Evolutionary conservation across 2,888 invertebrate species (phyloP).

Genomic region (Erannis defoliaria): DNA sequence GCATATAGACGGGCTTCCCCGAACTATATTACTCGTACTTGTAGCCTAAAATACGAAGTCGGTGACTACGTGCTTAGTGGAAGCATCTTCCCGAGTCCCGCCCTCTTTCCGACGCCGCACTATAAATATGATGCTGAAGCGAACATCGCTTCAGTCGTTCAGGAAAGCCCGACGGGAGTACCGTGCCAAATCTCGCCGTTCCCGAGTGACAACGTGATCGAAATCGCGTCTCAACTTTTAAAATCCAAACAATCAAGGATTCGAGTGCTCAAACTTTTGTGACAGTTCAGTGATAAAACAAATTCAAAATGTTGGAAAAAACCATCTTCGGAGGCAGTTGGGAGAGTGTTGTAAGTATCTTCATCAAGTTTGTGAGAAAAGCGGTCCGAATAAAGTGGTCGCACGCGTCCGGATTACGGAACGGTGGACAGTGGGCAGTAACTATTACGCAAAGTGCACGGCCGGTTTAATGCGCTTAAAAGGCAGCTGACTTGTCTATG

Average conservation of each 20-base stretch:
- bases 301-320: slow-evolving; percentile 77
- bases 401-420: slow-evolving; percentile 60
- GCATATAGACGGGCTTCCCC: slow-evolving; percentile 78
- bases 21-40: slow-evolving; percentile 68
- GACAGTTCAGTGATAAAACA: slow-evolving; percentile 49
- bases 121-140: slow-evolving; percentile 82
- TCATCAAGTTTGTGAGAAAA: slow-evolving; percentile 30
- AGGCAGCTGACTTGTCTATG: slow-evolving; percentile 77
- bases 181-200: slow-evolving; percentile 73
- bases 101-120: slow-evolving; percentile 66
- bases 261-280: slow-evolving; percentile 58
- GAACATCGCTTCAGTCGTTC: slow-evolving; percentile 76
- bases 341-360: slow-evolving; percentile 82
- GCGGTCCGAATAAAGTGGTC: slow-evolving; percentile 38
- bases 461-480: slow-evolving; percentile 74
- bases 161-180: slow-evolving; percentile 73
- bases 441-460: slow-evolving; percentile 77
- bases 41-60: slow-evolving; percentile 68
- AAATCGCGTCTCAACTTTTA: slow-evolving; percentile 53
- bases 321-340: slow-evolving; percentile 79
- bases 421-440: slow-evolving; percentile 49
- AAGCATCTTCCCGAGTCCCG: slow-evolving; percentile 78
- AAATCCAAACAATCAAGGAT: slow-evolving; percentile 46
- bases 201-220: slow-evolving; percentile 74
- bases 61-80: slow-evolving; percentile 78